Evolutionary conservation across 2,113 vertebrate species (phyloP), one percentile per base, ranked within the genome.

Genomic region (Campylorhamphus procurvoides): DNA sequence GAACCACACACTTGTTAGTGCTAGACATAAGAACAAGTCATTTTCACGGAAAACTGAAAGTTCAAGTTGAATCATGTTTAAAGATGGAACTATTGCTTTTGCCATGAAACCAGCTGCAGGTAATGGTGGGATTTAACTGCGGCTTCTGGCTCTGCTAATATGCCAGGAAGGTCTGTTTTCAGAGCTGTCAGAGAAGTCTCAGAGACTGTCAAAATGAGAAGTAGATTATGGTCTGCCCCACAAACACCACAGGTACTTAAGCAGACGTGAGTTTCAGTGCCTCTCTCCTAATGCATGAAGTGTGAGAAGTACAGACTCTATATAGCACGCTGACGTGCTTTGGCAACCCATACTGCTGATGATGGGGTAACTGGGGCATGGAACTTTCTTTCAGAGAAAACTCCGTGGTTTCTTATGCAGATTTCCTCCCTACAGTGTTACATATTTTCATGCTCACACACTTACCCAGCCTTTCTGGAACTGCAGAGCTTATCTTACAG

Each of bases 121-220:
- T 91, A 87, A 87, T 33, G 47, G 14, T 37, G 44, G 94, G 80
- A 68, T 92, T 39, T 91, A 81, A 77, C 84, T 73, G 64, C 49
- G 89, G 37, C 72, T 93, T 79, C 93, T 4, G 9, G 46, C 62
- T 84, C 71, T 91, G 81, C 47, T 89, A 73, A 78, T 85, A 75
- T 20, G 40, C 58, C 49, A 76, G 46, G 62, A 76, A 73, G 66
- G 84, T 94, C 63, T 93, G 67, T 79, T 96, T 94, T 84, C 69
- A 73, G 89, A 96, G 81, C 84, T 95, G 87, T 82, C 89, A 93
- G 46, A 89, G 81, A 49, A 91, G 46, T 63, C 66, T 94, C 69
- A 71, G 10, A 89, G 77, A 64, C 58, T 69, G 94, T 71, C 49
- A 84, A 80, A 89, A 58, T 79, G 81, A 95, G 84, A 95, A 82